phyloP scores from a whole-genome alignment of 2,113 vertebrate species.

The Illadopsis cleaveri region DNA sequence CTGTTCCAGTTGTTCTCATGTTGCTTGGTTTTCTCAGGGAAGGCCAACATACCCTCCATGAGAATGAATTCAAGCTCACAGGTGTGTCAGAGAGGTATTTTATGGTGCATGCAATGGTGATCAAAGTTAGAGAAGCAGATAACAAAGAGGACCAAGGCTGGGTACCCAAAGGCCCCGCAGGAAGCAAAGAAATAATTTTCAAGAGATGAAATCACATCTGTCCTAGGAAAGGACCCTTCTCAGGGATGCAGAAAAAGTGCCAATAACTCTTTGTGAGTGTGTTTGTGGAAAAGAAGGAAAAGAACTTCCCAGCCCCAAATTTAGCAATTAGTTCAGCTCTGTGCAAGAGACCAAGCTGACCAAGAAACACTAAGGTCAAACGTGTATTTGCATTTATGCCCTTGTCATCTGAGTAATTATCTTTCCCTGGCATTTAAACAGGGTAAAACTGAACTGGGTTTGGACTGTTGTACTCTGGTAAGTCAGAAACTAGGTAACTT shows the following conservation, averaged over 20 bases:
- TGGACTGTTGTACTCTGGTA: background rate
- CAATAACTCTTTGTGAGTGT: background rate
- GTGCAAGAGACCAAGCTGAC: constrained; percentile 15
- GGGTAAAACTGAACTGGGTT: background rate
- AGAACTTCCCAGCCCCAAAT: background rate
- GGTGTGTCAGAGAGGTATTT: background rate
- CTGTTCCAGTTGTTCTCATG: background rate
- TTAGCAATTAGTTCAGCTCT: constrained; percentile 29
- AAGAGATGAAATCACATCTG: background rate
- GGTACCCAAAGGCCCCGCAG: background rate
- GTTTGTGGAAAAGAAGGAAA: background rate
- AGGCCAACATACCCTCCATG: background rate
- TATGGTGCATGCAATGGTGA: background rate
- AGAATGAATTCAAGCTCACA: background rate
- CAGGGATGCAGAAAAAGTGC: background rate
- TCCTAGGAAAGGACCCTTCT: background rate
- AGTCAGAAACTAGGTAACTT: constrained; percentile 43
- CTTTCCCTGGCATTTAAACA: constrained; percentile 7
- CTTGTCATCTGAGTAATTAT: constrained; percentile 30
- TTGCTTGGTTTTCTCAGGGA: background rate
- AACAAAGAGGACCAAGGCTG: background rate
- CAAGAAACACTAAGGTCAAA: constrained; percentile 31
- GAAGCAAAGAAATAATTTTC: background rate
- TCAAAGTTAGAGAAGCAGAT: background rate
- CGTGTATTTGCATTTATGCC: background rate